Evolutionary conservation across 2,113 vertebrate genomes (phyloP).

Genomic region (Anoura caudifer): DNA sequence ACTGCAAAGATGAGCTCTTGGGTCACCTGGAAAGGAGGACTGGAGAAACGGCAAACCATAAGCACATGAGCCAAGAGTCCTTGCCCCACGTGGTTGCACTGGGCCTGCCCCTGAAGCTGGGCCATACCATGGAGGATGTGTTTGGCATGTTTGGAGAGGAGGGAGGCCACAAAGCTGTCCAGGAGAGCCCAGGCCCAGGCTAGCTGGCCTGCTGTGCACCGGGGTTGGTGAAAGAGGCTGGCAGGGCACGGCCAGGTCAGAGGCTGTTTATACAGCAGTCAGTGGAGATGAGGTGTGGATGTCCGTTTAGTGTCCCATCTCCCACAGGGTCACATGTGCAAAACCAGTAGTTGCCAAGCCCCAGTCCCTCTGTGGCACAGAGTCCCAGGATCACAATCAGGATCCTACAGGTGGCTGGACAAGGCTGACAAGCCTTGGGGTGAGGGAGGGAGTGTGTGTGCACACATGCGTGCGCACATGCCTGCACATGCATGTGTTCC

Average conservation of each 20-base stretch:
- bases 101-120: not conserved
- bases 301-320: not conserved
- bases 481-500: fast-evolving
- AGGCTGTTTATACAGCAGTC: not conserved
- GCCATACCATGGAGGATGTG: not conserved
- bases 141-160: fast-evolving
- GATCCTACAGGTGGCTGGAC: not conserved
- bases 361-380: not conserved
- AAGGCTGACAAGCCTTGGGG: not conserved
- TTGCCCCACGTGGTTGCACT: fast-evolving
- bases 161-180: not conserved
- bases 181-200: not conserved
- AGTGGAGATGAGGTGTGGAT: not conserved
- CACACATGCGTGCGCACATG: fast-evolving
- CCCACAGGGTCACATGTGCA: not conserved
- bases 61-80: fast-evolving
- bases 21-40: not conserved
- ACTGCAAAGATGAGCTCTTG: not conserved
- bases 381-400: not conserved
- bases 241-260: not conserved
- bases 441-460: fast-evolving
- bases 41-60: not conserved
- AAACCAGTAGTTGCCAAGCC: not conserved
- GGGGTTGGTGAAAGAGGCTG: not conserved
- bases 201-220: not conserved